Conservation (phyloP, 2,797 vertebrate species). For the Rhynchonycteris naso region DNA sequence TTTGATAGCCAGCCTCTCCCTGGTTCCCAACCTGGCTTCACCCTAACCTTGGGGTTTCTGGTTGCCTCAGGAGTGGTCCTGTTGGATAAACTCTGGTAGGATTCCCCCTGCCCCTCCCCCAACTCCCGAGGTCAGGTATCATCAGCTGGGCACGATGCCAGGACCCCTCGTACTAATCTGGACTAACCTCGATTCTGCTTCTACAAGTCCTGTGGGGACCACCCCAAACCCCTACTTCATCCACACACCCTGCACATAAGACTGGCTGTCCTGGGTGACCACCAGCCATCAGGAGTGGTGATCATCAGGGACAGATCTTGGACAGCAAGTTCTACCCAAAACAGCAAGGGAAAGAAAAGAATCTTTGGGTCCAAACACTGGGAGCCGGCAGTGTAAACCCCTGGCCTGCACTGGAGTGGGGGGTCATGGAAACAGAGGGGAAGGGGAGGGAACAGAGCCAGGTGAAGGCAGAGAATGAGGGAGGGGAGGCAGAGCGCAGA, state of each 20-base stretch:
- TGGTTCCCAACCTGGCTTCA: background rate
- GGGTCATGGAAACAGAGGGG: background rate
- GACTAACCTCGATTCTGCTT: background rate
- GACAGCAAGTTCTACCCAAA: background rate
- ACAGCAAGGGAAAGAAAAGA: background rate
- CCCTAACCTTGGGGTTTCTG: background rate
- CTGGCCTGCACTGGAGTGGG: background rate
- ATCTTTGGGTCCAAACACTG: background rate
- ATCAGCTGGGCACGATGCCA: background rate
- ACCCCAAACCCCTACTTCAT: background rate
- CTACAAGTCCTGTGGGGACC: background rate
- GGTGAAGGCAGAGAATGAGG: background rate
- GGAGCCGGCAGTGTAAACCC: background rate
- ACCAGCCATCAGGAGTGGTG: background rate
- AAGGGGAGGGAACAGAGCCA: background rate
- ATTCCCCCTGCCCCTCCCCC: background rate
- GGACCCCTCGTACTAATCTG: background rate
- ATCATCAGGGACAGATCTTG: background rate
- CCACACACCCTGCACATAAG: background rate
- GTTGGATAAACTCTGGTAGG: background rate
- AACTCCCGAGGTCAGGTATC: background rate
- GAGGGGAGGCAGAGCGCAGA: background rate
- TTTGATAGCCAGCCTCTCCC: background rate
- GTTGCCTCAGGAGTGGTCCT: background rate
- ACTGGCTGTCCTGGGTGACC: background rate